Conservation (phyloP, 1,140 invertebrate species). For the Proales similis region DNA sequence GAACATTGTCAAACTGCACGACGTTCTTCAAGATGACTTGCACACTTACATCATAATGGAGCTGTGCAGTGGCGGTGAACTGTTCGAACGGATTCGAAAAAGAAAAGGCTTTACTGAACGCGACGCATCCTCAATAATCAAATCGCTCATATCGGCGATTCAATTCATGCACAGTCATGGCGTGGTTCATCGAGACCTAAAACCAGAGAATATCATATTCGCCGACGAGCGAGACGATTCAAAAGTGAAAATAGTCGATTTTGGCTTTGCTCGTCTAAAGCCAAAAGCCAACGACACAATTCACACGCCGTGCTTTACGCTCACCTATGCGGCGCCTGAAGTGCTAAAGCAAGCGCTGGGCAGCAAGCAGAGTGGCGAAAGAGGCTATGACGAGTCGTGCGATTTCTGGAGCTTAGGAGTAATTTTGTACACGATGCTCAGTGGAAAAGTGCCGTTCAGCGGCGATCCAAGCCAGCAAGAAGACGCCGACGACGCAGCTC, state of each 20-base stretch:
- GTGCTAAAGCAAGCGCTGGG: constrained; percentile 60
- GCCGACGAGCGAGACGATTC: constrained; percentile 59
- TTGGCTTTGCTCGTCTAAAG: constrained; percentile 72
- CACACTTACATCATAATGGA: constrained; percentile 73
- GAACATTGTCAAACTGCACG: constrained; percentile 75
- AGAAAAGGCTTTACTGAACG: constrained; percentile 62
- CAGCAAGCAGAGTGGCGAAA: constrained; percentile 42
- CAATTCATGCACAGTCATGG: constrained; percentile 70
- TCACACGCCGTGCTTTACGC: constrained; percentile 63
- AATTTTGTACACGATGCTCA: constrained; percentile 77
- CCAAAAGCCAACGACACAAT: constrained; percentile 62
- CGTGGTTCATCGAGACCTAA: constrained; percentile 79
- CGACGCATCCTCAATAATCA: constrained; percentile 64
- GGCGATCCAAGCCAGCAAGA: constrained; percentile 41
- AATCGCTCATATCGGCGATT: constrained; percentile 70
- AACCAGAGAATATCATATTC: constrained; percentile 77
- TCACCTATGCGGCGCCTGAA: constrained; percentile 84
- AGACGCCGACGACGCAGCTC: constrained; percentile 58
- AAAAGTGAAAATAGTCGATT: constrained; percentile 75
- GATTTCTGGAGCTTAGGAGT: constrained; percentile 87
- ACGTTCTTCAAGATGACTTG: constrained; percentile 71
- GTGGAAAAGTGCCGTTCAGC: constrained; percentile 73
- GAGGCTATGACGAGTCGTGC: constrained; percentile 74
- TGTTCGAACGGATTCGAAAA: constrained; percentile 64
- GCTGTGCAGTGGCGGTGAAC: constrained; percentile 73